Evolutionary conservation across 2,113 vertebrate species (phyloP), one percentile per base, ranked within the genome.

Genomic region (Platichthys stellatus): DNA sequence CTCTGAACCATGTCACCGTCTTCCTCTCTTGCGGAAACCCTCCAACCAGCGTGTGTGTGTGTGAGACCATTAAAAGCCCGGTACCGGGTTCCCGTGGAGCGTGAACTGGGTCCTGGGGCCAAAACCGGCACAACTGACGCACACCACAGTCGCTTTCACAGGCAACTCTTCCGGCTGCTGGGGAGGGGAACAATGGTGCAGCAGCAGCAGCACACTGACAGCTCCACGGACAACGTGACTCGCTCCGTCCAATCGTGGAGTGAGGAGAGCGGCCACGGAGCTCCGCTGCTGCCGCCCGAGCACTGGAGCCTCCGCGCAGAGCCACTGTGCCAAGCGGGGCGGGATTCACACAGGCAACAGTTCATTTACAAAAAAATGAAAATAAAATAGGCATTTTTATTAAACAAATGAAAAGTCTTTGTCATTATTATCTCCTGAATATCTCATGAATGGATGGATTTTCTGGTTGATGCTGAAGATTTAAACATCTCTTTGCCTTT

Each of bases 171-270:
- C 91, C 92, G 88, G 92, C 87, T 91, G 86, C 85, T 83, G 0
- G 78, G 78, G 47, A 51, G 17, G 47, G 89, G 91, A 94, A 94
- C 94, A 94, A 94, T 94, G 91, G 93, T 94, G 93, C 93, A 88
- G 92, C 26, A 28, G 26, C 93, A 88, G 92, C 89, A 92, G 83
- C 81, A 74, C 54, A 14, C 54, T 24, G 91, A 93, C 93, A 90
- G 93, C 86, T 89, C 63, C 89, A 53, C 86, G 80, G 69, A 78
- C 89, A 90, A 94, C 94, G 94, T 95, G 92, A 94, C 90, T 86
- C 7, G 3, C 61, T 78, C 78, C 20, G 90, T 77, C 94, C 94
- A 94, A 94, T 93, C 90, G 85, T 11, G 75, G 72, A 15, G 63
- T 43, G 17, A 47, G 43, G 49, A 64, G 70, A 86, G 72, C 17